Evolutionary conservation across 2,113 vertebrate species (phyloP).

Genomic region (Paratilapia polleni): DNA sequence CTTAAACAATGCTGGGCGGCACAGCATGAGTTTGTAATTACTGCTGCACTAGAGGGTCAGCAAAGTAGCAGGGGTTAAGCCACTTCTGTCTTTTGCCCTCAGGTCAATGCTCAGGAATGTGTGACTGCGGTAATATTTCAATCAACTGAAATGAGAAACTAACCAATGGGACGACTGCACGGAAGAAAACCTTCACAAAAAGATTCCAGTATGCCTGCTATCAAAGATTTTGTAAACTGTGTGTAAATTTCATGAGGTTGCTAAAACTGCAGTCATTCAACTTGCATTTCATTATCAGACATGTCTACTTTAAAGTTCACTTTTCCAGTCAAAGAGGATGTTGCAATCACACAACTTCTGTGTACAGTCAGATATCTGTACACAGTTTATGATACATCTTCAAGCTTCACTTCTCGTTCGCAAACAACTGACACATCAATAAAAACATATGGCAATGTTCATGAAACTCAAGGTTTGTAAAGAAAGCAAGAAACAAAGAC

Average conservation of each 20-base stretch:
- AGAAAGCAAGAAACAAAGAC: neutral
- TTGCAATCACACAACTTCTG: conserved; percentile 43
- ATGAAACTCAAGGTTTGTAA: neutral
- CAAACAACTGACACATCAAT: neutral
- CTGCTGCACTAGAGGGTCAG: conserved; percentile 17
- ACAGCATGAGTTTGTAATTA: conserved; percentile 36
- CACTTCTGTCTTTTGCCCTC: conserved; percentile 44
- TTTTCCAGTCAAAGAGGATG: conserved; percentile 57
- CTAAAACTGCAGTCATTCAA: neutral
- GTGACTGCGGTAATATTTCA: conserved; percentile 25
- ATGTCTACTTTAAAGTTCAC: neutral
- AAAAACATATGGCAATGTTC: neutral
- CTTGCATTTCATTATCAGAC: neutral
- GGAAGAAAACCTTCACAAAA: neutral
- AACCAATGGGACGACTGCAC: neutral
- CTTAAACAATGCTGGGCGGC: neutral
- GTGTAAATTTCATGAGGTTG: neutral
- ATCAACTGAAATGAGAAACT: conserved; percentile 21
- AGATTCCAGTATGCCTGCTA: neutral
- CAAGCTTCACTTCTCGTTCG: conserved; percentile 10
- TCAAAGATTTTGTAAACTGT: neutral
- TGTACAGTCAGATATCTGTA: neutral
- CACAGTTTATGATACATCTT: neutral
- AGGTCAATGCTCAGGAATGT: conserved; percentile 59
- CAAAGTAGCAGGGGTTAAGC: conserved; percentile 37